A percentile compares a stretch with the other conserved stretches of the same genome.
phyloP scores from a whole-genome alignment of 2,888 invertebrate species.

The Aphidius colemani region DNA sequence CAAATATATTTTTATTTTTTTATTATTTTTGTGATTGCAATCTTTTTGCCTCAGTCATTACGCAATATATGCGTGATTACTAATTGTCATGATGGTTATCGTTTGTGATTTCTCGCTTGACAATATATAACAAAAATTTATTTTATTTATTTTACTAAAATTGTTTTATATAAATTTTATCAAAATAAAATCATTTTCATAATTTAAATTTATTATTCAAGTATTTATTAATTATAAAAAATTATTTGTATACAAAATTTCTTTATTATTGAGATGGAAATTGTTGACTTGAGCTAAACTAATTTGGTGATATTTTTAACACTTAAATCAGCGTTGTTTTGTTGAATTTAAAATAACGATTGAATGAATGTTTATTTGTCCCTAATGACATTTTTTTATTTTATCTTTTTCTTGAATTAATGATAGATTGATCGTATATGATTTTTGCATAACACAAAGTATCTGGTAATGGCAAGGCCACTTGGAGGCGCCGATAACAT shows the following conservation, averaged over 20 bases:
- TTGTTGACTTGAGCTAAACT: too few relatives aligned
- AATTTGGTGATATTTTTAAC: too few relatives aligned
- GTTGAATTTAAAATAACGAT: neutral
- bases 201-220: neutral
- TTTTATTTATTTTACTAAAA: slow-evolving; percentile 4
- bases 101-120: slow-evolving; percentile 43
- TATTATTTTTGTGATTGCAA: slow-evolving; percentile 33
- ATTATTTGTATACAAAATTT: too few relatives aligned
- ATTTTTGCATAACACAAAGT: too few relatives aligned
- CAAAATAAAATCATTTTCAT: neutral
- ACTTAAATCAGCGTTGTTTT: neutral
- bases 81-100: slow-evolving; percentile 54
- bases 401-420: too few relatives aligned
- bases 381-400: too few relatives aligned
- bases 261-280: too few relatives aligned
- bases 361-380: neutral
- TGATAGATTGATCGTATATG: too few relatives aligned
- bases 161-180: too few relatives aligned
- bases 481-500: slow-evolving; percentile 44
- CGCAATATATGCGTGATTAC: slow-evolving; percentile 55
- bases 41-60: slow-evolving; percentile 42
- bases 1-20: neutral
- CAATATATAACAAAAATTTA: slow-evolving; percentile 18
- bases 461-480: slow-evolving; percentile 47
- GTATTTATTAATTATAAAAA: neutral